phyloP scores from a whole-genome alignment of 2,888 invertebrate genomes.

The Theodoxus fluviatilis region DNA sequence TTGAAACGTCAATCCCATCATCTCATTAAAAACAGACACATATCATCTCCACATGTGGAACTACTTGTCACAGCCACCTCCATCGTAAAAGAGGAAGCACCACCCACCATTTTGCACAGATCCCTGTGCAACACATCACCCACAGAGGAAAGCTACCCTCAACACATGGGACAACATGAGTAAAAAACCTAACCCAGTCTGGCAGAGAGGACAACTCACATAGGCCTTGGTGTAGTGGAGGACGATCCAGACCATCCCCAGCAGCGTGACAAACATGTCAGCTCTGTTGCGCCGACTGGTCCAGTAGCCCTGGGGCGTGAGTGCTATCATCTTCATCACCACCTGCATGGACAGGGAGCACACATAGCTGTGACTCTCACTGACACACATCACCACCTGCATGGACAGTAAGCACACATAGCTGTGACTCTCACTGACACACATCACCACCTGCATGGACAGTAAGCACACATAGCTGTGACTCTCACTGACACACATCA shows the following conservation, averaged over 20 bases:
- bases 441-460: too few species aligned
- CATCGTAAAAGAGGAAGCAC: too few species aligned
- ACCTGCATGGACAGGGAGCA: slow-evolving; percentile 68
- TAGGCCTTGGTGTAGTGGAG: slow-evolving; percentile 81
- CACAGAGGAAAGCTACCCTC: not conserved
- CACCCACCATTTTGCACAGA: too few species aligned
- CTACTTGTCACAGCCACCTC: too few species aligned
- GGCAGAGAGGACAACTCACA: slow-evolving; percentile 28
- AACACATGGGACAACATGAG: not conserved
- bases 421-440: too few species aligned
- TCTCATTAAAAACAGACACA: too few species aligned
- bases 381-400: not conserved
- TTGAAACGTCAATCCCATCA: too few species aligned
- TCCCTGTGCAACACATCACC: slow-evolving; percentile 24
- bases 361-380: not conserved
- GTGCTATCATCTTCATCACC: slow-evolving; percentile 96
- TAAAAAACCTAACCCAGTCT: not conserved
- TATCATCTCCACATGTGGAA: too few species aligned
- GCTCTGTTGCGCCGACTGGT: slow-evolving; percentile 96
- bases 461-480: too few species aligned
- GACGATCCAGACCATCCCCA: slow-evolving; percentile 96
- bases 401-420: too few species aligned
- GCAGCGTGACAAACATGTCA: slow-evolving; percentile 94
- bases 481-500: too few species aligned
- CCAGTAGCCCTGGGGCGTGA: slow-evolving; percentile 97